phyloP scores from a whole-genome alignment of 2,888 invertebrate species.

The Drosophila cognata region DNA sequence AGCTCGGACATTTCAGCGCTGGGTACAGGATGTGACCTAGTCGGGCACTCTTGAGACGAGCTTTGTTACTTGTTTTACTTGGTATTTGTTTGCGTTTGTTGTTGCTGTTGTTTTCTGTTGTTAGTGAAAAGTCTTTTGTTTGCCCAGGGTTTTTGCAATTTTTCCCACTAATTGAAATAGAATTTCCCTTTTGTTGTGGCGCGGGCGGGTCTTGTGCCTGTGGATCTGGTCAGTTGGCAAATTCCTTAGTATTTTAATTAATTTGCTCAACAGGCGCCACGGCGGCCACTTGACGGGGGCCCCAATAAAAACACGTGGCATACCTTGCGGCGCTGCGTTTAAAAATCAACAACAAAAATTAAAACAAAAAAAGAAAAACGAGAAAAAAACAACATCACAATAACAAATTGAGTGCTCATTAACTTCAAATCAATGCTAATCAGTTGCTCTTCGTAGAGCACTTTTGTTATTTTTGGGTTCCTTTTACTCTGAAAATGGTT shows the following conservation, averaged over 20 bases:
- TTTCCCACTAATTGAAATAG: constrained; percentile 81
- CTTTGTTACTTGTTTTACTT: constrained; percentile 18
- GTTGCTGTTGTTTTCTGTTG: constrained; percentile 55
- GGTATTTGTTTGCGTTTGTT: constrained; percentile 53
- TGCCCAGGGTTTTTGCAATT: constrained; percentile 74
- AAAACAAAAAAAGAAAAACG: constrained; percentile 4
- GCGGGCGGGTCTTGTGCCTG: constrained; percentile 2
- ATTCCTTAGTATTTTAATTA: constrained; percentile 78
- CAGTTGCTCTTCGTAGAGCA: constrained; percentile 48
- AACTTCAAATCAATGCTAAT: constrained; percentile 79
- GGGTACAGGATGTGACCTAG: constrained; percentile 2
- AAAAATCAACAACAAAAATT: constrained; percentile 6
- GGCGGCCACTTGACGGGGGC: constrained; percentile 29
- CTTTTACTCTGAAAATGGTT: neutral
- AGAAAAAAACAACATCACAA: constrained; percentile 12
- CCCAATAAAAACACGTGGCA: constrained; percentile 59
- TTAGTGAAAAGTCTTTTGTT: constrained; percentile 77
- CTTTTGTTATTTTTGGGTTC: constrained; percentile 4
- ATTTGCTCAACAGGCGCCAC: constrained; percentile 68
- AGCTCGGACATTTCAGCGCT: neutral
- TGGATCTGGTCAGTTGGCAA: constrained; percentile 55
- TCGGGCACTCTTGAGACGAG: neutral
- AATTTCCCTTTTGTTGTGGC: constrained; percentile 69
- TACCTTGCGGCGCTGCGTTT: constrained; percentile 60
- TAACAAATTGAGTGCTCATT: constrained; percentile 72